phyloP scores from a whole-genome alignment of 2,113 vertebrate species.

The Rattus rattus region DNA sequence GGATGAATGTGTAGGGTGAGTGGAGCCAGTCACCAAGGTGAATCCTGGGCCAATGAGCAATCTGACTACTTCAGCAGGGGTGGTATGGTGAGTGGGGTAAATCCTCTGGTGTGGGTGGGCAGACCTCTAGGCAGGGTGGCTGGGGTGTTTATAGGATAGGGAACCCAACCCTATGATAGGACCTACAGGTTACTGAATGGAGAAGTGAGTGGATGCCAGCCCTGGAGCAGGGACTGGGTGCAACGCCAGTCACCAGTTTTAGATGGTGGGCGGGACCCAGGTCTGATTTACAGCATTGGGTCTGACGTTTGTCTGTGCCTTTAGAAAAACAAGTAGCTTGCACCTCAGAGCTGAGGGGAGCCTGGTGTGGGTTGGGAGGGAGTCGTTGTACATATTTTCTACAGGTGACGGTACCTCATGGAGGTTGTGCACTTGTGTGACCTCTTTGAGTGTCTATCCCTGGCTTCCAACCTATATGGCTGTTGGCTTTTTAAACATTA shows the following conservation, averaged over 20 bases:
- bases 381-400: background rate
- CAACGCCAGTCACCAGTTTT: too few relatives aligned
- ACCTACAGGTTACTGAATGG: background rate
- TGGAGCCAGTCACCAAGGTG: too few relatives aligned
- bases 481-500: background rate
- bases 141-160: background rate
- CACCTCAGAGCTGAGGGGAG: background rate
- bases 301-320: background rate
- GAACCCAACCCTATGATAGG: background rate
- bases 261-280: too few relatives aligned
- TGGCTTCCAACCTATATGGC: background rate
- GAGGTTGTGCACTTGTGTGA: background rate
- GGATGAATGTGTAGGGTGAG: too few relatives aligned
- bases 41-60: background rate
- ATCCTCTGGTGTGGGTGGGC: background rate
- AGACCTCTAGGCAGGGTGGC: background rate
- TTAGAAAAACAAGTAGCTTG: background rate
- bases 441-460: background rate
- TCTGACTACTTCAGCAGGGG: background rate
- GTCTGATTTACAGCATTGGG: background rate
- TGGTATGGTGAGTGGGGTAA: background rate
- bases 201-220: constrained; percentile 63
- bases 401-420: background rate
- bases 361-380: background rate
- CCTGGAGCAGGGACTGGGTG: constrained; percentile 76